Conservation (phyloP, 2,113 vertebrate species). For the Amphilophus citrinellus region DNA sequence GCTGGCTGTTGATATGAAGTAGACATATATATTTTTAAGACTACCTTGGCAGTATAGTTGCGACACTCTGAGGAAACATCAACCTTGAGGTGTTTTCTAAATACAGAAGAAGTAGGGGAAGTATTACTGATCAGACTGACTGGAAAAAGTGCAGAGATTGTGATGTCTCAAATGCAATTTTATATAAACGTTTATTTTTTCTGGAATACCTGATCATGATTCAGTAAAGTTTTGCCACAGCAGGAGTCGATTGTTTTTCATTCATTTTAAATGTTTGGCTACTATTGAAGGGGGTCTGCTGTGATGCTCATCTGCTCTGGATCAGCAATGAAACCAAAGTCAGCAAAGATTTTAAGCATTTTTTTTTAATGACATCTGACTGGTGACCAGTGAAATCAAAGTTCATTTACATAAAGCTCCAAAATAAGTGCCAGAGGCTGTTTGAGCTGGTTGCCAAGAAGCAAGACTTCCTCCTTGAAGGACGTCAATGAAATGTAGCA, state of each 20-base stretch:
- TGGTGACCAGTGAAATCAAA: background rate
- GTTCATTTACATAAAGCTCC: no score
- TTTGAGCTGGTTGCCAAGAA: no score
- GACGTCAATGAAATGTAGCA: background rate
- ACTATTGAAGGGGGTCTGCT: background rate
- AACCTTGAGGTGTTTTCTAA: conserved; percentile 38
- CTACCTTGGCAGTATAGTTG: conserved; percentile 32
- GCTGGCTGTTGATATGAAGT: conserved; percentile 63
- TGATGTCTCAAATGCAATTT: conserved; percentile 52
- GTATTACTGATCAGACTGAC: conserved; percentile 26
- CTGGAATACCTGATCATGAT: conserved; percentile 48
- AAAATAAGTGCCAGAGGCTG: no score
- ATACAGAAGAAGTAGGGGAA: conserved; percentile 28
- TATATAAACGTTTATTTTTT: conserved; percentile 50
- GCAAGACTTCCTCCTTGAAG: no score
- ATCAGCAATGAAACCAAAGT: no score
- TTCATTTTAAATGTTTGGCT: conserved; percentile 13
- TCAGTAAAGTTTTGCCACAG: conserved; percentile 67
- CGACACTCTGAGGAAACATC: conserved; percentile 23
- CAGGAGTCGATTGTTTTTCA: conserved; percentile 9
- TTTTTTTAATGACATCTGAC: no score
- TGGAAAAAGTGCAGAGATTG: background rate
- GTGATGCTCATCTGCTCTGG: no score
- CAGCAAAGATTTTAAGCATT: no score
- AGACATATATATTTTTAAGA: conserved; percentile 53